A percentile compares a stretch with the other conserved stretches of the same genome.
Conservation (phyloP, 2,797 vertebrate species). For the Champsocephalus gunnari region DNA sequence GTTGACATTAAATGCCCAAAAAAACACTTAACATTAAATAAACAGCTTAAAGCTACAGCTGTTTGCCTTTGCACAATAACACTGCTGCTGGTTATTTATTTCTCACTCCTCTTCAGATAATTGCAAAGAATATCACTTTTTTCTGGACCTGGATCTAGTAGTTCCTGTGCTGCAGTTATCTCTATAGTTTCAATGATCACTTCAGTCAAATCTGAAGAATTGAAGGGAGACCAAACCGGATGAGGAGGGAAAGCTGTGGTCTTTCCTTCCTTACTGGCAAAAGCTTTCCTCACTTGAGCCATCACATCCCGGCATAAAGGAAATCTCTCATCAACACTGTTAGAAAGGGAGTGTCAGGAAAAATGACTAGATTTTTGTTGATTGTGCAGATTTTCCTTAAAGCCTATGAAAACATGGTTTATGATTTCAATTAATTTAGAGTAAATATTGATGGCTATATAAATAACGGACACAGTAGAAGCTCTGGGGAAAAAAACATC, state of each 20-base stretch:
- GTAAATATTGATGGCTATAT: background rate
- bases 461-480: background rate
- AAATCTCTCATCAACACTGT: constrained; percentile 65
- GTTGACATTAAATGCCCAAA: background rate
- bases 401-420: background rate
- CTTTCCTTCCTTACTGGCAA: constrained; percentile 68
- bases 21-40: background rate
- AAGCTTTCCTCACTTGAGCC: constrained; percentile 47
- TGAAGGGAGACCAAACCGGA: constrained; percentile 72
- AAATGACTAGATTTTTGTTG: background rate
- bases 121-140: too few species aligned
- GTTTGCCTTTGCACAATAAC: background rate
- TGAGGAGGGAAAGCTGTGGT: constrained; percentile 63
- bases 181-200: constrained; percentile 17
- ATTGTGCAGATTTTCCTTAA: background rate
- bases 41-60: background rate
- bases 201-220: constrained; percentile 6
- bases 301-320: constrained; percentile 68
- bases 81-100: background rate
- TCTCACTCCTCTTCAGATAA: constrained; percentile 3
- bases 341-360: constrained; percentile 21
- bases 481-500: background rate
- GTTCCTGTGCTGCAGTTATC: background rate
- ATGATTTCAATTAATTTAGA: background rate
- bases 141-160: background rate